Conservation (phyloP, 2,888 invertebrate genomes). For the Beris chalybata region DNA sequence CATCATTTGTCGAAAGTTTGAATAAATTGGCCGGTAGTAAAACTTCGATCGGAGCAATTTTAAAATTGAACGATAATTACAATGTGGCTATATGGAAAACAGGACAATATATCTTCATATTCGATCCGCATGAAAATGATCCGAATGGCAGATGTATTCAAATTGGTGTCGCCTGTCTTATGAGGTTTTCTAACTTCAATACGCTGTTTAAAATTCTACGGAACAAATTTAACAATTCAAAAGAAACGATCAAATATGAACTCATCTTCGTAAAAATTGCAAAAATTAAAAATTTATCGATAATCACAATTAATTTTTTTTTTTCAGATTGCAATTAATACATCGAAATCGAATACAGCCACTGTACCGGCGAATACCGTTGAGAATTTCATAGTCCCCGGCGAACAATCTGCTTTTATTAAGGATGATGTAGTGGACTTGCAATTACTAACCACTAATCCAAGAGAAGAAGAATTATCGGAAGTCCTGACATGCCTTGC, state of each 20-base stretch:
- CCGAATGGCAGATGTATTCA: conserved; percentile 50
- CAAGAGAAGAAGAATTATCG: conserved; percentile 19
- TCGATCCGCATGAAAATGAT: conserved; percentile 57
- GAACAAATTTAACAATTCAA: conserved; percentile 45
- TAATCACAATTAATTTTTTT: background rate
- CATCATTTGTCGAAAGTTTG: conserved; percentile 35
- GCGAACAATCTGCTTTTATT: conserved; percentile 36
- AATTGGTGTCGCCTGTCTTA: conserved; percentile 53
- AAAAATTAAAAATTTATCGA: background rate
- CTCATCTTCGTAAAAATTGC: conserved; percentile 35
- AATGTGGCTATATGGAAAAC: conserved; percentile 55
- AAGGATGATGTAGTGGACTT: conserved; percentile 20
- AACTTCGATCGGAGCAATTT: conserved; percentile 47
- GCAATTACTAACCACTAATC: conserved; percentile 30
- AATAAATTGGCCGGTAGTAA: conserved; percentile 34
- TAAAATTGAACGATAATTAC: conserved; percentile 50
- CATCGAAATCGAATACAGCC: background rate
- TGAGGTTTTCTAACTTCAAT: conserved; percentile 48
- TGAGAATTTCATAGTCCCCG: conserved; percentile 29
- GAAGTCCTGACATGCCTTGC: conserved; percentile 37
- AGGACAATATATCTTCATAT: conserved; percentile 54
- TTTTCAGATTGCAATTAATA: conserved; percentile 11
- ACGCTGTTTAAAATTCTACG: conserved; percentile 47
- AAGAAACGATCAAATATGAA: conserved; percentile 36
- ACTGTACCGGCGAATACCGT: conserved; percentile 16